Percentiles rank a stretch among this genome's conserved stretches.
Conservation (phyloP, 2,797 vertebrate genomes). For the Tenualosa thibaudeaui region DNA sequence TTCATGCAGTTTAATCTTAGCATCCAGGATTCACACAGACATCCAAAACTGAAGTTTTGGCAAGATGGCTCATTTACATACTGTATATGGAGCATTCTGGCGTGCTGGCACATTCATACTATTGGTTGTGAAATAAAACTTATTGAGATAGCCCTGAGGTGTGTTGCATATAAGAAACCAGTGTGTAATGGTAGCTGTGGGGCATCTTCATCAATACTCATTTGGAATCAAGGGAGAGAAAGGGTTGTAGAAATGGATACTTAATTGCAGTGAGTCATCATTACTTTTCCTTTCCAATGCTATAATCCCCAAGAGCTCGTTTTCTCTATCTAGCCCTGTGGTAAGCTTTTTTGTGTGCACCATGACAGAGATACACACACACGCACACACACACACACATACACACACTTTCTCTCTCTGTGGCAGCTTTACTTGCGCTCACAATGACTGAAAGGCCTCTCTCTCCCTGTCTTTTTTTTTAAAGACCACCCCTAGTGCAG, state of each 20-base stretch:
- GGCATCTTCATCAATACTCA: neutral
- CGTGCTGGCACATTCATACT: no score
- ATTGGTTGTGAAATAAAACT: neutral
- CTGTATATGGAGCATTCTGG: no score
- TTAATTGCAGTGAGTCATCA: conserved; percentile 6
- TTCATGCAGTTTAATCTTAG: neutral
- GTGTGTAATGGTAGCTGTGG: neutral
- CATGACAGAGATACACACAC: conserved; percentile 72
- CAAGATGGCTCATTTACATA: neutral
- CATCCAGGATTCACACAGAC: neutral
- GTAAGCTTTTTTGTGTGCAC: conserved; percentile 65
- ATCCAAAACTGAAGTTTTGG: neutral
- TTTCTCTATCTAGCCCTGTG: conserved; percentile 60
- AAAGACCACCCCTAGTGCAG: conserved; percentile 68
- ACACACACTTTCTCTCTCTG: conserved; percentile 57
- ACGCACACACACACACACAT: neutral
- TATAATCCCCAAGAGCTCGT: conserved; percentile 22
- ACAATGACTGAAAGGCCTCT: conserved; percentile 71
- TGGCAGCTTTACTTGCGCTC: conserved; percentile 59
- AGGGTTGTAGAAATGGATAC: neutral
- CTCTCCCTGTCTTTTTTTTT: conserved; percentile 60
- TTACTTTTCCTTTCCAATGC: neutral
- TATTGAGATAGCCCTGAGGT: neutral
- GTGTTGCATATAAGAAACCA: neutral
- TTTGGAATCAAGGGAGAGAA: neutral